Evolutionary conservation across 2,888 invertebrate genomes (phyloP), one percentile per base, ranked within the genome.

Genomic region (Auanema sp.): DNA sequence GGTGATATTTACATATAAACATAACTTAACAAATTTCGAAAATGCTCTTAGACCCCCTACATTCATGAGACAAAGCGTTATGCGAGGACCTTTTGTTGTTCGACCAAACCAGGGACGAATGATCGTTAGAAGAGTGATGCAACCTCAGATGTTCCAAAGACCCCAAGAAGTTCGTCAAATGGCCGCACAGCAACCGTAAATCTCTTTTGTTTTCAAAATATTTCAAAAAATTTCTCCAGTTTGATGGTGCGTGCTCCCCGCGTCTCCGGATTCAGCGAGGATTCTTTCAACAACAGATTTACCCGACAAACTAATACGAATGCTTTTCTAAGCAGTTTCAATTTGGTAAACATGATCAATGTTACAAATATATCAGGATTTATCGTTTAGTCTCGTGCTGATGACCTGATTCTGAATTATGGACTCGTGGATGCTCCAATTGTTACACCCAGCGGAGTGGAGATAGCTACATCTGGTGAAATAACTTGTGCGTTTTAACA

Each of bases 361-460:
- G 14, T 25, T 8, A 41, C 16, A 10, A 47, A 43, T 16, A 43
- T 12, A 14, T 11, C 33, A 23, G 10, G 49, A 23, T 5, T 25
- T n/a, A 10, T 18, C 21, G 24, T 21, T 61, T 61, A 80, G 81
- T 68, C 74, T 14, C 69, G 74, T 8, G 79, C 80, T 24, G 72
- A 79, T 50, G 66, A 60, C n/a, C 66, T 81, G 21, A 69, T 78
- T 69, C 72, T 81, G 14, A 79, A 81, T 64, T 81, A 79, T 58
- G 74, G 75, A 0, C 72, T 80, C 59, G 57, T 75, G 14, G 50
- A 65, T 5, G 58, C 76, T n/a, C 71, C 75, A 33, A 55, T 58
- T 6, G 65, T 76, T 0, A 69, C 72, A 2, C 16, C 61, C 6
- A 65, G 69, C 16, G 80, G 80, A 50, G 65, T 80, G 43, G 80